Conservation (phyloP, 2,113 vertebrate genomes). For the Myocastor coypus region DNA sequence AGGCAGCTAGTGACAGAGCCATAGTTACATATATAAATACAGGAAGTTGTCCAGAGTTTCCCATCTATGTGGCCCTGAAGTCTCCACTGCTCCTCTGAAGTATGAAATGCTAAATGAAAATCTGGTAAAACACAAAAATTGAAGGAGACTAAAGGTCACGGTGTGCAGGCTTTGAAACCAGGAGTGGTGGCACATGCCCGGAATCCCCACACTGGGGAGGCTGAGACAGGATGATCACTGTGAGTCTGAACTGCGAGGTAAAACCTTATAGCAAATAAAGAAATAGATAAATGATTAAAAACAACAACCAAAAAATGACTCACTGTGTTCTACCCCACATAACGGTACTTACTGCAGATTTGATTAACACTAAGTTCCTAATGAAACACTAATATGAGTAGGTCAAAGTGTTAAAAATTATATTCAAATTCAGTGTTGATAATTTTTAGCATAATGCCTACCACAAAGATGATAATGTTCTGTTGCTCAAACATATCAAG, state of each 20-base stretch:
- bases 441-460: background rate
- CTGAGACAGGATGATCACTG: too few relatives aligned
- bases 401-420: background rate
- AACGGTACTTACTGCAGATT: background rate
- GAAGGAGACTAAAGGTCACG: background rate
- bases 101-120: background rate
- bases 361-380: background rate
- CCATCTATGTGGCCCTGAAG: background rate
- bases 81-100: constrained; percentile 17
- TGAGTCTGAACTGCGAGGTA: too few relatives aligned
- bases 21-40: constrained; percentile 66
- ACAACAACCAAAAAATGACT: background rate
- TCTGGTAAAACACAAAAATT: background rate
- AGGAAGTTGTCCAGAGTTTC: constrained; percentile 29
- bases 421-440: background rate
- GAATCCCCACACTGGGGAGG: too few relatives aligned
- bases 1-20: constrained; percentile 47
- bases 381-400: background rate
- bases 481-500: background rate
- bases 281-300: too few relatives aligned
- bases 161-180: too few relatives aligned
- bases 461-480: background rate
- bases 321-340: background rate
- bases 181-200: too few relatives aligned
- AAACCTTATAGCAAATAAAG: too few relatives aligned